Evolutionary conservation across 2,888 invertebrate genomes (phyloP).

Genomic region (Yponomeuta evonymella): DNA sequence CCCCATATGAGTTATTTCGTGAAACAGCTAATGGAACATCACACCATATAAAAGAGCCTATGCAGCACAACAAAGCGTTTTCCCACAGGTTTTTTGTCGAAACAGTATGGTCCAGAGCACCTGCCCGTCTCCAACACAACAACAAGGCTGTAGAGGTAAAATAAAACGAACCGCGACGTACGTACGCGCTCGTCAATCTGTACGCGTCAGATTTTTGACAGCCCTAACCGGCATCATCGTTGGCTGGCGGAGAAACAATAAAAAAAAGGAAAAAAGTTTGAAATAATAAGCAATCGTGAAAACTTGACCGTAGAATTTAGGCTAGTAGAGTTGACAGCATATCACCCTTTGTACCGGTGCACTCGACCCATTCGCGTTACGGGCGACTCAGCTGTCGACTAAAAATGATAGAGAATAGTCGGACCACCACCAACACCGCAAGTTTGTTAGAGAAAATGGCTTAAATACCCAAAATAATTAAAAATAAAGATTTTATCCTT

Average conservation of each 20-base stretch:
- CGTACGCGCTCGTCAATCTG: conserved; percentile 68
- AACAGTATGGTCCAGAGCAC: conserved; percentile 61
- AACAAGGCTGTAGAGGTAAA: conserved; percentile 28
- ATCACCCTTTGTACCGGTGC: no score
- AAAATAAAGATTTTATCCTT: no score
- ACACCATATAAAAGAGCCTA: background rate
- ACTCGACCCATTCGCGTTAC: no score
- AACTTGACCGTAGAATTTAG: background rate
- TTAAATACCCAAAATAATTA: no score
- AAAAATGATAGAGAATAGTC: no score
- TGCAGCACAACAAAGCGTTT: conserved; percentile 7
- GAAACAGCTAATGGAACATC: background rate
- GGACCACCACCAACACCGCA: no score
- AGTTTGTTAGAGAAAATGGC: no score
- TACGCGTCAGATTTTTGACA: conserved; percentile 72
- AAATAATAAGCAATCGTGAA: background rate
- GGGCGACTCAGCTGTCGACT: no score
- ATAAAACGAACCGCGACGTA: conserved; percentile 48
- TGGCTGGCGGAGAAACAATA: conserved; percentile 34
- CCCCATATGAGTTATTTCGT: background rate
- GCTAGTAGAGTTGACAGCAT: no score
- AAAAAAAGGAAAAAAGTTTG: conserved; percentile 34
- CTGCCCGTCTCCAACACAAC: conserved; percentile 36
- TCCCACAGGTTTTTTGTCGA: conserved; percentile 24
- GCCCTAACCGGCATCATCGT: conserved; percentile 70